A percentile compares a stretch with the other conserved stretches of the same genome.
These are phyloP conservation scores for Rhopalosiphum padi DNA, from an alignment of 1,140 invertebrate genomes.

Conservation along the genomic window DNA sequence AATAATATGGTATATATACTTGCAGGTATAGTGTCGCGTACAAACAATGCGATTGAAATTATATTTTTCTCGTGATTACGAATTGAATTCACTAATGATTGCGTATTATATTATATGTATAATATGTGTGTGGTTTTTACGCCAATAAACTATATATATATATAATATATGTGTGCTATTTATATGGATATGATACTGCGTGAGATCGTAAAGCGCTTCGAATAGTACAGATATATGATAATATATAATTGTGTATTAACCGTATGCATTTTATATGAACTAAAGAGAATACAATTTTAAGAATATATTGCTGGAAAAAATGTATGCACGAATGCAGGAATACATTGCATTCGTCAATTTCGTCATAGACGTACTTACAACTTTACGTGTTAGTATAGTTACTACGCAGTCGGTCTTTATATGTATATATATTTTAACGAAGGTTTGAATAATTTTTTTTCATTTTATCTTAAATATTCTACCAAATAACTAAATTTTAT, in stretches of 20 bases:
- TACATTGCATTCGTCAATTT: not conserved
- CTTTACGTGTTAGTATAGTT: too few species aligned
- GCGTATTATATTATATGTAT: not conserved
- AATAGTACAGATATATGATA: not conserved
- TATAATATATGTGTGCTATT: not conserved
- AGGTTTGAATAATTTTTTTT: not conserved
- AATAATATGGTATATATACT: not conserved
- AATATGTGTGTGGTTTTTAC: not conserved
- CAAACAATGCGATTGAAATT: not conserved
- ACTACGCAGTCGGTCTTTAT: too few species aligned
- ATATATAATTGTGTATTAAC: not conserved
- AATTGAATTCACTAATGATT: not conserved
- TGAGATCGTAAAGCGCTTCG: not conserved
- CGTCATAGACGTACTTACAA: not conserved
- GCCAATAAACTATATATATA: too few species aligned
- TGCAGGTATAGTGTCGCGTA: not conserved
- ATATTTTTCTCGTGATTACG: slow-evolving; percentile 1
- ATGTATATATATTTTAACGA: not conserved
- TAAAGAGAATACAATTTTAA: not conserved
- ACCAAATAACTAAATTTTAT: not conserved
- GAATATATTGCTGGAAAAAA: not conserved
- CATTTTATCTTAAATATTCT: not conserved
- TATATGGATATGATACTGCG: not conserved
- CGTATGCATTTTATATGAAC: not conserved
- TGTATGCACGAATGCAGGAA: not conserved